Conservation (phyloP, 1,140 invertebrate genomes). For the Rhagoletis pomonella region DNA sequence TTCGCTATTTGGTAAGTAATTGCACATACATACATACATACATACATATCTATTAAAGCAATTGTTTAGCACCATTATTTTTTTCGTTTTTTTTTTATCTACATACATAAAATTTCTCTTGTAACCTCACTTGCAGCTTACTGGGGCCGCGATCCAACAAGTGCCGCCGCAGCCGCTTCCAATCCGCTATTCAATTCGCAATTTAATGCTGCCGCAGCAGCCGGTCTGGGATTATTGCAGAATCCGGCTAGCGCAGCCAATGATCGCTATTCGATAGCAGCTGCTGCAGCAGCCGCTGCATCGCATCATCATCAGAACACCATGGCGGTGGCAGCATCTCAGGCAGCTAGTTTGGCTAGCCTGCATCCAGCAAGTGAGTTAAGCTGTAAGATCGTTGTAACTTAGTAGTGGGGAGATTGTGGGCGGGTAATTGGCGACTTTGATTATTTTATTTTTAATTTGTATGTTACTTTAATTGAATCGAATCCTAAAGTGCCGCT, state of each 20-base stretch:
- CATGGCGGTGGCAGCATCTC: conserved; percentile 85
- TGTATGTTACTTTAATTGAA: no score
- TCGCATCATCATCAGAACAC: conserved; percentile 82
- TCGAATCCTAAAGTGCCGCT: no score
- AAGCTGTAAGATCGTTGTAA: conserved; percentile 37
- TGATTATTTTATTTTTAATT: no score
- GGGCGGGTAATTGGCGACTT: no score
- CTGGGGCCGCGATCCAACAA: conserved; percentile 79
- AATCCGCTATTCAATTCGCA: conserved; percentile 73
- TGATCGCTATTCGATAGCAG: conserved; percentile 70
- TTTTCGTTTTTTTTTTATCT: not conserved
- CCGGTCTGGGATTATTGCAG: conserved; percentile 74
- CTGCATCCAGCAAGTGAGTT: conserved; percentile 81
- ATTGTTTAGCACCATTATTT: not conserved
- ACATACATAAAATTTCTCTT: not conserved
- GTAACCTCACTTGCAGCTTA: conserved; percentile 78
- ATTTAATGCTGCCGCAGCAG: conserved; percentile 74
- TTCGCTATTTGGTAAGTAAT: conserved; percentile 78
- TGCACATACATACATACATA: not conserved
- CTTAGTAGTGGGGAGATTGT: no score
- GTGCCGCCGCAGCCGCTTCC: conserved; percentile 73
- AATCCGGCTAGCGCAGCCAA: conserved; percentile 64
- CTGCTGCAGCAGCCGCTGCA: conserved; percentile 75
- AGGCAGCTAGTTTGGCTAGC: conserved; percentile 84
- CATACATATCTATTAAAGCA: not conserved